These are phyloP conservation scores for Eubucco bourcierii DNA, from an alignment of 2,113 vertebrate species.

Conservation along the genomic window DNA sequence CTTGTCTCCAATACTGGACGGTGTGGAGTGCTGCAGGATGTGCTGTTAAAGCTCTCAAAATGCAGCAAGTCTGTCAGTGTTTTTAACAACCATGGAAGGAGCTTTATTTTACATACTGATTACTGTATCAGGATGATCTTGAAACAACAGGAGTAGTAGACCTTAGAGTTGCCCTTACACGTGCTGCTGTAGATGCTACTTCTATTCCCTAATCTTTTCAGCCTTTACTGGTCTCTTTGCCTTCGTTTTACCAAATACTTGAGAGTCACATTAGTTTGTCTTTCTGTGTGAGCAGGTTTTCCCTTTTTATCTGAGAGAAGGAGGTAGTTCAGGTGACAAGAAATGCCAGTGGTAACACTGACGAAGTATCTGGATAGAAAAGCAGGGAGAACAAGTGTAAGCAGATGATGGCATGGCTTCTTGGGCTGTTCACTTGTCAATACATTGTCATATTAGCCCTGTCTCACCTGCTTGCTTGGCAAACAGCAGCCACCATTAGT, in stretches of 20 bases:
- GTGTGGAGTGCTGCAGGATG: not conserved
- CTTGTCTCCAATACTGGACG: not conserved
- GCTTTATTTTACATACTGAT: not conserved
- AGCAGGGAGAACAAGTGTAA: not conserved
- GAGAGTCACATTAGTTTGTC: not conserved
- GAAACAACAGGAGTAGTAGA: not conserved
- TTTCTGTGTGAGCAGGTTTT: not conserved
- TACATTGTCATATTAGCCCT: not conserved
- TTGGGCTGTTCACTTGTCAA: not conserved
- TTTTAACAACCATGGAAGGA: not conserved
- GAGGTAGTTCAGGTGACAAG: not conserved
- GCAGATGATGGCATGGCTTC: not conserved
- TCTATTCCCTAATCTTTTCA: not conserved
- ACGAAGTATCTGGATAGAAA: not conserved
- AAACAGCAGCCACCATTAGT: not conserved
- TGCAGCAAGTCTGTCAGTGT: not conserved
- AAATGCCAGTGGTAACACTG: not conserved
- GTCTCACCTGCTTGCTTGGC: not conserved
- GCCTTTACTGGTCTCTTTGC: not conserved
- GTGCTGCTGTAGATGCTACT: not conserved
- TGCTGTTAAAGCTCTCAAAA: not conserved
- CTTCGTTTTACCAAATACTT: not conserved
- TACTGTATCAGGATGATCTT: not conserved
- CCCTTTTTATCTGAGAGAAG: not conserved
- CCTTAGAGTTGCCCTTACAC: not conserved